A percentile compares a stretch with the other conserved stretches of the same genome.
Conservation (phyloP, 2,888 invertebrate species). For the Cremastobaeus sp. region DNA sequence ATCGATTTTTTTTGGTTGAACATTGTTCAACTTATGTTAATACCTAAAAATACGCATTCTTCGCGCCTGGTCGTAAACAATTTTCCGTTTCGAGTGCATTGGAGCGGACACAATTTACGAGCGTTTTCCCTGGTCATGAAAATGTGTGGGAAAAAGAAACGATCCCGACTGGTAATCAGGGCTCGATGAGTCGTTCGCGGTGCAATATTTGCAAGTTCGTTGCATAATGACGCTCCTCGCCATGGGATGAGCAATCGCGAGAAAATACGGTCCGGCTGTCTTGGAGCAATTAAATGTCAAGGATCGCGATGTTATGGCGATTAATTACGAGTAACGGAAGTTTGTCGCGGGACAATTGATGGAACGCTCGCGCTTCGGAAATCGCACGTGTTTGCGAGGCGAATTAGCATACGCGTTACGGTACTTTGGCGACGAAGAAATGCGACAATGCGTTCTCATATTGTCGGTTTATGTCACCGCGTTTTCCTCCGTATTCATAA, state of each 20-base stretch:
- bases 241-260: conserved; percentile 31
- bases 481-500: conserved; percentile 6
- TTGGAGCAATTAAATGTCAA: conserved; percentile 64
- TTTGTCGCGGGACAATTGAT: conserved; percentile 49
- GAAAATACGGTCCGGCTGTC: conserved; percentile 10
- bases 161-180: no score
- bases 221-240: conserved; percentile 20
- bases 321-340: conserved; percentile 65
- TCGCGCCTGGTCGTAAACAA: no score
- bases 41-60: no score
- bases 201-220: conserved; percentile 11
- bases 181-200: conserved; percentile 5
- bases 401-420: conserved; percentile 42
- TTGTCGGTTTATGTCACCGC: neutral
- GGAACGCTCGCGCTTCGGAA: conserved; percentile 33
- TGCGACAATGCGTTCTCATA: conserved; percentile 3
- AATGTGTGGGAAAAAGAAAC: conserved; percentile 21
- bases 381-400: conserved; percentile 16
- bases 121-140: no score
- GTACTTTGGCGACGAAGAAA: conserved; percentile 19
- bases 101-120: no score
- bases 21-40: no score
- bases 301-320: conserved; percentile 62
- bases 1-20: no score
- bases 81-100: no score